Evolutionary conservation across 2,888 invertebrate species (phyloP), one percentile per base, ranked within the genome.

Genomic region (Lepeophtheirus nordmannii): DNA sequence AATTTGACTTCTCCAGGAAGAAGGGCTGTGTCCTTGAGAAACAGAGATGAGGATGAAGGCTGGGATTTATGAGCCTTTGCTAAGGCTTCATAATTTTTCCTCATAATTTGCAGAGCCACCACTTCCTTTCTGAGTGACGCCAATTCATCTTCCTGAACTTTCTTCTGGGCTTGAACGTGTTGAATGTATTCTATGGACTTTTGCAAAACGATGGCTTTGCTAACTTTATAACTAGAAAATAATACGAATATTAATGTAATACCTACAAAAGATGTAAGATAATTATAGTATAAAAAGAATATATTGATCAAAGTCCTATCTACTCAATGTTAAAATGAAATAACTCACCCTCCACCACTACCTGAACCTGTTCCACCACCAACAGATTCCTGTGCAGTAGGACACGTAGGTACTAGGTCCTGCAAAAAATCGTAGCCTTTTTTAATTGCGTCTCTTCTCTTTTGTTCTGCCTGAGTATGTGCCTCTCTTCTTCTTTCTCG

Each of bases 1-100:
- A 96, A 96, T 77, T 96, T 96, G 58, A 90, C 85, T 76, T 94
- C 91, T 76, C 96, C 94, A 0, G 92, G 89, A 58, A 97, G 83
- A 71, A 90, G 82, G 72, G 86, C 86, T 74, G 90, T 89, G 62
- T 87, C 85, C 46, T 87, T 87, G 0, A 89, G 89, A 0, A 89
- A 88, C 14, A 22, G 46, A 3, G 20, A 20, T n/a, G 61, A n/a
- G 23, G 37, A 22, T 17, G 63, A 46, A 11, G 70, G 70, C 70
- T 90, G 87, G 5, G 87, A 86, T 73, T 94, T 92, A 75, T 96
- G 93, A 8, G 92, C 90, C 76, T 92, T 91, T 17, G 96, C 87
- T 74, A 97, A 92, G 75, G 92, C 90, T 74, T 96, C 93, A 74
- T 94, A 94, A 75, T 93, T 94, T 1, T 87, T 85, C 75, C 93